Evolutionary conservation across 2,888 invertebrate species (phyloP).

Genomic region (Trichopoda pennipes): DNA sequence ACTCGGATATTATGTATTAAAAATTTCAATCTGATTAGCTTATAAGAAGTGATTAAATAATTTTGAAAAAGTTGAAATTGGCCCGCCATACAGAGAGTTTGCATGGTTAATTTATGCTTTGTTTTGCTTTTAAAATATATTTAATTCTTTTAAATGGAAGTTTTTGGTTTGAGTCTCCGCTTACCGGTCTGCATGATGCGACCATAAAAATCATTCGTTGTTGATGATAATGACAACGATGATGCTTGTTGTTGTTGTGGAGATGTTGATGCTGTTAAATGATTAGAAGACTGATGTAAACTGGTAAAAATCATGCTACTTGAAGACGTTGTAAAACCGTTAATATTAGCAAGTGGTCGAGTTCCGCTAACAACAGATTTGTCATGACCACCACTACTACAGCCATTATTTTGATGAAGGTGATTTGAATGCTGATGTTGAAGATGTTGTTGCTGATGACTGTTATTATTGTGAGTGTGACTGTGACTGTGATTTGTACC

Average conservation of each 20-base stretch:
- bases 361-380: slow-evolving; percentile 19
- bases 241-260: slow-evolving; percentile 50
- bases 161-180: slow-evolving; percentile 70
- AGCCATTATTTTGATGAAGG: slow-evolving; percentile 42
- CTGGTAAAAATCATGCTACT: slow-evolving; percentile 76
- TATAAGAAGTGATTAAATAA: too few relatives aligned
- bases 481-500: slow-evolving; percentile 71
- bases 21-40: too few relatives aligned
- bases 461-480: slow-evolving; percentile 67
- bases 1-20: too few relatives aligned
- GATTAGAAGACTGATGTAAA: slow-evolving; percentile 72
- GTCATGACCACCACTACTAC: slow-evolving; percentile 33
- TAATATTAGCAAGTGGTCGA: slow-evolving; percentile 32
- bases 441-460: slow-evolving; percentile 70
- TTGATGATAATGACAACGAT: slow-evolving; percentile 61
- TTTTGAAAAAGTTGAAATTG: too few relatives aligned
- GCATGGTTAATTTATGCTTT: too few relatives aligned
- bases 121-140: background rate
- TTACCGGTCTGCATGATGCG: slow-evolving; percentile 81
- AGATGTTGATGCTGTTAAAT: slow-evolving; percentile 74
- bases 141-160: slow-evolving; percentile 33
- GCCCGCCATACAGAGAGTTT: too few relatives aligned
- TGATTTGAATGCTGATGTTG: slow-evolving; percentile 70
- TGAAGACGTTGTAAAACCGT: slow-evolving; percentile 33
- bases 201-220: slow-evolving; percentile 80